phyloP scores from a whole-genome alignment of 2,113 vertebrate species.

The Prionailurus bengalensis region DNA sequence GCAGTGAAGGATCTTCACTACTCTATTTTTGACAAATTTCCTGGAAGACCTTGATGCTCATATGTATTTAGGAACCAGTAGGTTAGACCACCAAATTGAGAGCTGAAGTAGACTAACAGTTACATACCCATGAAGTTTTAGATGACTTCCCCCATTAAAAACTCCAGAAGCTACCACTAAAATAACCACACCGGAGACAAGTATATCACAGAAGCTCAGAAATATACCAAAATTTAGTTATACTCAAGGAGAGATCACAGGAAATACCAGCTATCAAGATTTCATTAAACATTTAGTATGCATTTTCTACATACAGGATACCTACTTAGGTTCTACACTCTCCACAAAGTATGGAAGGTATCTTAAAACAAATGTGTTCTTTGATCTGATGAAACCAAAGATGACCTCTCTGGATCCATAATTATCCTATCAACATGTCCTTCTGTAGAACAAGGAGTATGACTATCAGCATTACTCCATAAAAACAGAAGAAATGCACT shows the following conservation, averaged over 20 bases:
- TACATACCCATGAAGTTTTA: not conserved
- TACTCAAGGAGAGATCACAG: not conserved
- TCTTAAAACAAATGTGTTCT: not conserved
- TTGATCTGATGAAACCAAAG: not conserved
- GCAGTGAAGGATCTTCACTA: not conserved
- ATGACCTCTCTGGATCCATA: not conserved
- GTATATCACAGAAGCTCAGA: not conserved
- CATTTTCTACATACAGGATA: not conserved
- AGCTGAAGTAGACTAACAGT: not conserved
- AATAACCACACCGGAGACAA: not conserved
- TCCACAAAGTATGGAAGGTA: not conserved
- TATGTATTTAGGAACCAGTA: not conserved
- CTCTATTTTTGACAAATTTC: not conserved
- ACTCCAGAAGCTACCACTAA: not conserved
- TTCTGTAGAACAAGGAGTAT: not conserved
- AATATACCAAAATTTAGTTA: not conserved
- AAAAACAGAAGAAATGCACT: not conserved
- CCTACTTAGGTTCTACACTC: not conserved
- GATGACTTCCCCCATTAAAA: not conserved
- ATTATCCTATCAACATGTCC: not conserved
- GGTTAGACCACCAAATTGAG: not conserved
- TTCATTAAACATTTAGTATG: not conserved
- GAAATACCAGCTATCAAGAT: not conserved
- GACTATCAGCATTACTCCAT: not conserved
- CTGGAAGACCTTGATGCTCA: not conserved